Evolutionary conservation across 2,113 vertebrate genomes (phyloP), one percentile per base, ranked within the genome.

Genomic region (Ariopsis seemanni): DNA sequence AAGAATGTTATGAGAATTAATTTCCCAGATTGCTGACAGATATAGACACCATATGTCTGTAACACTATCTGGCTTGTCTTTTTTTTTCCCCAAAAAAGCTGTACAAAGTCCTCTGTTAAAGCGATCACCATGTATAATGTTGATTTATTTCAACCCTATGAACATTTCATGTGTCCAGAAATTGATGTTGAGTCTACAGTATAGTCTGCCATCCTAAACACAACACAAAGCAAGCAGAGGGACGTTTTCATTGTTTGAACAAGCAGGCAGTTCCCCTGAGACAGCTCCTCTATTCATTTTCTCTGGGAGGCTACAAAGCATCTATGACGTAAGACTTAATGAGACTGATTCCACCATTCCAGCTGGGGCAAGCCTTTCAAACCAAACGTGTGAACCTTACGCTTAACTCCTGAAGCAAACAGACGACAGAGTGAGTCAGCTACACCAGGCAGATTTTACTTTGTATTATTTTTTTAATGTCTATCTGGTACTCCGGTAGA

Each of bases 251-350:
- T 86, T 88, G 78, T 86, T 65, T 86, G 80, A 30, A 18, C 53
- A 30, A 10, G 48, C 80, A 71, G 82, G 42, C 74, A 77, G 60
- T 88, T 85, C 87, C 86, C 86, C 14, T 52, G 72, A 86, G 89
- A 83, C 79, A 69, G 55, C 65, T 84, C 27, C 25, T 52, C 81
- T 86, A 88, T 90, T 90, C 84, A 90, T 80, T 30, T 71, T 86
- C 62, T 82, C 48, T 63, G 22, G 50, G 58, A 69, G 69, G 63
- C 72, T 79, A 87, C 65, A 87, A 88, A 87, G 80, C 69, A 85
- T 62, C 71, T 72, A 69, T 92, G 87, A 89, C 53, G 86, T 88
- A 89, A 91, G 88, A 90, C 82, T 90, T 89, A 89, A 89, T 90
- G 62, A 89, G 88, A 71, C 52, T 71, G 30, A 52, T 58, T 85